Evolutionary conservation across 2,797 vertebrate genomes (phyloP), one percentile per base, ranked within the genome.

Genomic region (Epinephelus awoara): DNA sequence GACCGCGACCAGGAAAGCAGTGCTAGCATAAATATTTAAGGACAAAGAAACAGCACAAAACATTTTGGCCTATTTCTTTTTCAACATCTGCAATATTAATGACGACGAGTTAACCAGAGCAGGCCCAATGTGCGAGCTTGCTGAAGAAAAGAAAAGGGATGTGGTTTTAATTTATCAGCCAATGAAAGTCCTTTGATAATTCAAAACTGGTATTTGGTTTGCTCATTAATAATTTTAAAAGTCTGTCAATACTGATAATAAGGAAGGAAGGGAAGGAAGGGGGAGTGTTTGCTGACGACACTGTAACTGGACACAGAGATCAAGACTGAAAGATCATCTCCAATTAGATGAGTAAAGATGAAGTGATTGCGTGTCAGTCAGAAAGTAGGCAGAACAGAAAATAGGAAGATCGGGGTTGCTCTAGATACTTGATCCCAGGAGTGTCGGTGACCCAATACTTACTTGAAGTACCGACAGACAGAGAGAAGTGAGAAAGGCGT

Each of bases 371-470:
- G 71, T 47, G 44, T 80, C 82, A 80, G 56, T 79, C 57, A 84
- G 76, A 83, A 86, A 89, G 77, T 83, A 81, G 84, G 85, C 76
- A 84, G 81, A 82, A 85, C 21, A 89, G 70, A 91, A 89, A 93
- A 77, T 47, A 86, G 80, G 79, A 84, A 88, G 82, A 95, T 93
- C 83, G 85, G 90, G 90, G 90, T 89, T 92, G 92, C 80, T 93
- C 94, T 81, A 94, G 72, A 92, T 95, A 85, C 23, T 50, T 65
- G 75, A 91, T 91, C 92, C 90, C 89, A 79, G 10, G 86, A 87
- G 90, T 21, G 66, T 73, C 63, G 76, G 3, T 89, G 93, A 90
- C 89, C 87, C 83, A 87, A 84, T 82, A 92, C 5, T 72, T 52
- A 76, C 40, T 75, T 63, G 72, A 77, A 82, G 67, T 62, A 52